These are phyloP conservation scores for Dendrocincla fuliginosa DNA, from an alignment of 2,797 vertebrate species.

Conservation along the genomic window DNA sequence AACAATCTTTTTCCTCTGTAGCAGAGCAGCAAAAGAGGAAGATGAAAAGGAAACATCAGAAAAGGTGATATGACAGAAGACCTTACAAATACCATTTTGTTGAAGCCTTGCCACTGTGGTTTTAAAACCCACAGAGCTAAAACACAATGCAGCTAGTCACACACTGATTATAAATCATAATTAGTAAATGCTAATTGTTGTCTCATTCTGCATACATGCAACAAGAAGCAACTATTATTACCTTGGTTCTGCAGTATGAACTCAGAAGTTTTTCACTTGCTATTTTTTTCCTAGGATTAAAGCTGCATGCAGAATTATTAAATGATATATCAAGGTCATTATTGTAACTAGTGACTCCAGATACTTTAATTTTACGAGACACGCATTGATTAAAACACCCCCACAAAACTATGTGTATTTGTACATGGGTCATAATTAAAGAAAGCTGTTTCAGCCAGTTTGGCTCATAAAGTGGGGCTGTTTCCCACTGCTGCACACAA, in stretches of 20 bases:
- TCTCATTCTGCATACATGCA: neutral
- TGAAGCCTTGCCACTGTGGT: neutral
- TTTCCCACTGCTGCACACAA: neutral
- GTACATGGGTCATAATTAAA: neutral
- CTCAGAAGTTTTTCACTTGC: neutral
- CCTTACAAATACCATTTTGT: neutral
- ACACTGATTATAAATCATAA: neutral
- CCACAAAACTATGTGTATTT: neutral
- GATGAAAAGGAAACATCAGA: neutral
- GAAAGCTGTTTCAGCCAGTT: neutral
- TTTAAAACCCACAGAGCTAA: neutral
- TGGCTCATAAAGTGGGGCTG: neutral
- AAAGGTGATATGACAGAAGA: neutral
- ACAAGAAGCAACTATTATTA: neutral
- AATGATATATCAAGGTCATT: neutral
- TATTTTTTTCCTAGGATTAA: neutral
- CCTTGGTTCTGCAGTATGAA: neutral
- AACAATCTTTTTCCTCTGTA: neutral
- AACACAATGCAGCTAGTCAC: neutral
- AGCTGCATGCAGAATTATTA: neutral
- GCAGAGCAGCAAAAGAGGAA: neutral
- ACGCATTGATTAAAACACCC: neutral
- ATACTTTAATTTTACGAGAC: neutral
- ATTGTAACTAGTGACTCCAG: neutral
- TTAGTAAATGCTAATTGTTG: neutral